Evolutionary conservation across 2,888 invertebrate genomes (phyloP).

Genomic region (Macropis europaea): DNA sequence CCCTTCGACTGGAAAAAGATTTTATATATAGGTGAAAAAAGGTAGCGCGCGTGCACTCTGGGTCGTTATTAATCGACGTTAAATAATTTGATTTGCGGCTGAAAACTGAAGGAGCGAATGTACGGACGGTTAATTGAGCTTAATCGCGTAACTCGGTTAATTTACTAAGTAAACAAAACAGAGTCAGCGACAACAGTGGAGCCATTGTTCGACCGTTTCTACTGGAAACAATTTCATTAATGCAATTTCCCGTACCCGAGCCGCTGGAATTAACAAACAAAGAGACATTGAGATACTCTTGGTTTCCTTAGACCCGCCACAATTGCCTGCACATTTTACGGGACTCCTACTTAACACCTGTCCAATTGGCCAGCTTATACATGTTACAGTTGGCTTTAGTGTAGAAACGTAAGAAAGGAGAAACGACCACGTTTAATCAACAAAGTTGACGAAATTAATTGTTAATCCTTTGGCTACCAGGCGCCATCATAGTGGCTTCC

Average conservation of each 20-base stretch:
- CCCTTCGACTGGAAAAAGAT: neutral
- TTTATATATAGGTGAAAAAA: neutral
- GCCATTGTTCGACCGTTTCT: neutral
- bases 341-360: conserved; percentile 22
- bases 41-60: neutral
- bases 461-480: conserved; percentile 20
- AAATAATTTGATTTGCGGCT: neutral
- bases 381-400: conserved; percentile 35
- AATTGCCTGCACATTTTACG: conserved; percentile 24
- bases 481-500: too few species aligned
- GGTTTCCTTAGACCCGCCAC: conserved; percentile 12
- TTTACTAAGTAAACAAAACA: neutral
- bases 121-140: neutral
- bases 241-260: conserved; percentile 9
- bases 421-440: conserved; percentile 1
- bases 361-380: conserved; percentile 34
- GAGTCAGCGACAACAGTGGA: neutral
- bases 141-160: neutral
- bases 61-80: neutral
- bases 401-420: neutral
- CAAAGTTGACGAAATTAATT: conserved; percentile 11
- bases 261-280: conserved; percentile 18
- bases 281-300: neutral
- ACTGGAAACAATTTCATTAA: conserved; percentile 30
- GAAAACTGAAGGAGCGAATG: neutral